phyloP scores from a whole-genome alignment of 35 echinoderm and acorn worm genomes.

The Eucidaris tribuloides region DNA sequence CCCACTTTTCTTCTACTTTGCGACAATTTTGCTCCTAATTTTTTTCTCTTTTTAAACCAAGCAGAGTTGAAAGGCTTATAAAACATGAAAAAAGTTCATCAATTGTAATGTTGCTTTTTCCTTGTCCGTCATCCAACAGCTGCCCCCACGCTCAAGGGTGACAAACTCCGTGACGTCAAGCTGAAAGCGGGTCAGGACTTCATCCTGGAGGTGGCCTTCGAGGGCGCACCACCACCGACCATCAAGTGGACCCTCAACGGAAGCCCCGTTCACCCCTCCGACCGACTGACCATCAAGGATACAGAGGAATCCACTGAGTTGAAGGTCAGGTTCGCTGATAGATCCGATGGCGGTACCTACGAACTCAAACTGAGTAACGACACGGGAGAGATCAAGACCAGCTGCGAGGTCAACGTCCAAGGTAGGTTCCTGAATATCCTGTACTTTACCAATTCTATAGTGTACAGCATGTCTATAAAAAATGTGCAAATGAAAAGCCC shows the following conservation, averaged over 20 bases:
- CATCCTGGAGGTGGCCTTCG: constrained; percentile 54
- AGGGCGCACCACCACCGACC: constrained; percentile 75
- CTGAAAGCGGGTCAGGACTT: constrained; percentile 77
- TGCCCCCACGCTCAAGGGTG: constrained; percentile 63
- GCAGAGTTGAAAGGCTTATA: no score
- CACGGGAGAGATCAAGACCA: constrained; percentile 46
- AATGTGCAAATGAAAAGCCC: no score
- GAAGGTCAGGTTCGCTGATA: constrained; percentile 44
- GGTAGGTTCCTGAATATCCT: constrained; percentile 35
- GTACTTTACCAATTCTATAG: no score
- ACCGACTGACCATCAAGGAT: constrained; percentile 55
- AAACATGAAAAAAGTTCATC: no score
- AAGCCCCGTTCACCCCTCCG: constrained; percentile 40
- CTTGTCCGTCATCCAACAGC: no score
- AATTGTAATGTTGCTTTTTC: no score
- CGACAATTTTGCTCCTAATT: no score
- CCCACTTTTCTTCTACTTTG: no score
- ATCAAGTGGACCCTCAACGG: constrained; percentile 82
- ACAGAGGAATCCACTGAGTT: constrained; percentile 52
- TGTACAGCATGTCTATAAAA: no score
- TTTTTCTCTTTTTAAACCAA: no score
- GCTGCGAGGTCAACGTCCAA: constrained; percentile 72
- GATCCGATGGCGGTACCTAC: constrained; percentile 76
- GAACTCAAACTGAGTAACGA: constrained; percentile 83
- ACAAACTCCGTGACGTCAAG: constrained; percentile 69